These are phyloP conservation scores for Hemaris fuciformis DNA, from an alignment of 2,888 invertebrate species.

Conservation along the genomic window DNA sequence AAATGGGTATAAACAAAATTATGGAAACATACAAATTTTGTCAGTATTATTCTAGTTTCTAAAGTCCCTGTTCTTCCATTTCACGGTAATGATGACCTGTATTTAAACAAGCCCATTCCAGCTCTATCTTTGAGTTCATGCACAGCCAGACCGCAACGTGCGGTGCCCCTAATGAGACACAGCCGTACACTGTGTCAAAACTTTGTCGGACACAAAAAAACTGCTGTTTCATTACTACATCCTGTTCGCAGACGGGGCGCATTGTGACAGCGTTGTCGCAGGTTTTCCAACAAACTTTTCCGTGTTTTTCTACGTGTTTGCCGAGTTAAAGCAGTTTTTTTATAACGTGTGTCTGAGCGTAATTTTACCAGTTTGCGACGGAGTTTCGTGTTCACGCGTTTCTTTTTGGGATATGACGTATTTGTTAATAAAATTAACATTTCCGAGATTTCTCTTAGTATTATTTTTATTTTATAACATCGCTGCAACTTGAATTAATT, in stretches of 20 bases:
- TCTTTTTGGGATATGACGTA: neutral
- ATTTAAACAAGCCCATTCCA: neutral
- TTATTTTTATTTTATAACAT: too few relatives aligned
- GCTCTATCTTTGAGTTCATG: neutral
- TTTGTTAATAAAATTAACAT: too few relatives aligned
- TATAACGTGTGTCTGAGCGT: neutral
- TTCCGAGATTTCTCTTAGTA: too few relatives aligned
- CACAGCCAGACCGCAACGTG: neutral
- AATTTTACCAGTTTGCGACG: neutral
- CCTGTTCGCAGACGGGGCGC: neutral
- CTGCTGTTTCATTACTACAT: constrained; percentile 8
- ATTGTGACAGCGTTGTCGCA: neutral
- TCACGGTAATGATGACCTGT: constrained; percentile 1
- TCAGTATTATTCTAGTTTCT: neutral
- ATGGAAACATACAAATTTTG: too few relatives aligned
- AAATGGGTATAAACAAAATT: too few relatives aligned
- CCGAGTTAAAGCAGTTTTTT: neutral
- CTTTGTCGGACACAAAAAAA: constrained; percentile 1
- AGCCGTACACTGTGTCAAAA: constrained; percentile 1
- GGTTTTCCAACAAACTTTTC: constrained; percentile 4
- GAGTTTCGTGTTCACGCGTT: neutral
- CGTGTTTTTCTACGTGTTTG: constrained; percentile 1
- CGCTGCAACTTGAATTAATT: too few relatives aligned
- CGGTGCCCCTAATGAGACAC: constrained; percentile 6
- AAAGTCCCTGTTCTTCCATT: neutral